These are phyloP conservation scores for Zoanthus gigantus DNA, from an alignment of 92 coral and sea anemone genomes.

Conservation along the genomic window DNA sequence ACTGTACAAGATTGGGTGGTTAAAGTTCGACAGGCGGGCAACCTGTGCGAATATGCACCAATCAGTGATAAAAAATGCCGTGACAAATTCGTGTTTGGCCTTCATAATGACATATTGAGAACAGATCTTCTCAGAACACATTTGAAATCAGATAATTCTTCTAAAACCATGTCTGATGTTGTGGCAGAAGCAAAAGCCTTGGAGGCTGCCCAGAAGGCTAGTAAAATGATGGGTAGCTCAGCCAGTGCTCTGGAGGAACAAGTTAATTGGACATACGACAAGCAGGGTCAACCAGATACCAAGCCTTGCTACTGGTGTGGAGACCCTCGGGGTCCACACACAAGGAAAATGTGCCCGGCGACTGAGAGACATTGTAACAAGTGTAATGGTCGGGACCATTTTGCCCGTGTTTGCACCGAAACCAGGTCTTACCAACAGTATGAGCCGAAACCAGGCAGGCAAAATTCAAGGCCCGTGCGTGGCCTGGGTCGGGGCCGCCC, in stretches of 20 bases:
- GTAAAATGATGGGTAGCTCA: conserved; percentile 23
- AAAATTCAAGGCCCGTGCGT: neutral
- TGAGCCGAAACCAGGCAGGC: conserved; percentile 26
- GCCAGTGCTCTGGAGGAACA: conserved; percentile 12
- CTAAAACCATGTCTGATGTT: conserved; percentile 30
- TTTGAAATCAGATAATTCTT: conserved; percentile 21
- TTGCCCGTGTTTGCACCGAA: conserved; percentile 14
- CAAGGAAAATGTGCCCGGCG: conserved; percentile 1
- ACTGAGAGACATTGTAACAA: neutral
- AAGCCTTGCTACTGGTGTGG: conserved; percentile 46
- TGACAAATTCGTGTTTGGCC: conserved; percentile 62
- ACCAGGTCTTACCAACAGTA: neutral
- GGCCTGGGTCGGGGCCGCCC: neutral
- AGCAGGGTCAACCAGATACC: conserved; percentile 2
- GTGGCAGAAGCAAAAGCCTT: conserved; percentile 41
- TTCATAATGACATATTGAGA: conserved; percentile 33
- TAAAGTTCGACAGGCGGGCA: conserved; percentile 24
- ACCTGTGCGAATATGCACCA: conserved; percentile 52
- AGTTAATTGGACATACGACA: conserved; percentile 18
- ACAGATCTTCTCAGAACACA: conserved; percentile 50
- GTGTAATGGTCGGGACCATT: conserved; percentile 46
- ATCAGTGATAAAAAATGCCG: conserved; percentile 29
- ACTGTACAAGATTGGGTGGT: no score
- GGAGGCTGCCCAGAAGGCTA: conserved; percentile 47
- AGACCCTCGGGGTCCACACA: conserved; percentile 35